Conservation (phyloP, 2,797 vertebrate genomes). For the Microtus californicus region DNA sequence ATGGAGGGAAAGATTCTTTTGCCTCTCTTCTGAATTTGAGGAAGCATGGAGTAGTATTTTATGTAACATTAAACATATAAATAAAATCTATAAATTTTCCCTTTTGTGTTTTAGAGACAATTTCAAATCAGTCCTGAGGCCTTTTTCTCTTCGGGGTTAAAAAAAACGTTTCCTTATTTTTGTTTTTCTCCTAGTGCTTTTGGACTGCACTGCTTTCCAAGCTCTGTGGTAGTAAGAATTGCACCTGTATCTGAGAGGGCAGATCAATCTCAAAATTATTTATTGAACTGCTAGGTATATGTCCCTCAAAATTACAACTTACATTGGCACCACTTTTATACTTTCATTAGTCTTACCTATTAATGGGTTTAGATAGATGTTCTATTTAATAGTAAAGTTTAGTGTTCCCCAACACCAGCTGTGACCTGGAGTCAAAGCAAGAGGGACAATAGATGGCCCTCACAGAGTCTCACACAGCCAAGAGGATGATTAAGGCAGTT, state of each 20-base stretch:
- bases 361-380: conserved; percentile 72
- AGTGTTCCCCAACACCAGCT: conserved; percentile 18
- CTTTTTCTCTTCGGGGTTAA: background rate
- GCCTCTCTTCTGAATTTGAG: background rate
- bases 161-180: background rate
- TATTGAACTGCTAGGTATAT: background rate
- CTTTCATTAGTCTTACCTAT: background rate
- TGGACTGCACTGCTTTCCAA: background rate
- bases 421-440: conserved; percentile 62
- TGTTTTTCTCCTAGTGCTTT: background rate
- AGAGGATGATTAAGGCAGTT: conserved; percentile 93
- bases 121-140: background rate
- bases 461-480: conserved; percentile 89
- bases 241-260: background rate
- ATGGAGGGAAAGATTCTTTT: background rate
- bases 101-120: background rate
- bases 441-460: conserved; percentile 71
- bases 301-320: background rate
- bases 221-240: background rate
- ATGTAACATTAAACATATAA: background rate
- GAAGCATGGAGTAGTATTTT: background rate
- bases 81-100: background rate
- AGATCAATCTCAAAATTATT: background rate
- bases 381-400: conserved; percentile 73
- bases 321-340: background rate